These are phyloP conservation scores for Yasuhikotakia modesta DNA, from an alignment of 2,797 vertebrate genomes.

Conservation along the genomic window DNA sequence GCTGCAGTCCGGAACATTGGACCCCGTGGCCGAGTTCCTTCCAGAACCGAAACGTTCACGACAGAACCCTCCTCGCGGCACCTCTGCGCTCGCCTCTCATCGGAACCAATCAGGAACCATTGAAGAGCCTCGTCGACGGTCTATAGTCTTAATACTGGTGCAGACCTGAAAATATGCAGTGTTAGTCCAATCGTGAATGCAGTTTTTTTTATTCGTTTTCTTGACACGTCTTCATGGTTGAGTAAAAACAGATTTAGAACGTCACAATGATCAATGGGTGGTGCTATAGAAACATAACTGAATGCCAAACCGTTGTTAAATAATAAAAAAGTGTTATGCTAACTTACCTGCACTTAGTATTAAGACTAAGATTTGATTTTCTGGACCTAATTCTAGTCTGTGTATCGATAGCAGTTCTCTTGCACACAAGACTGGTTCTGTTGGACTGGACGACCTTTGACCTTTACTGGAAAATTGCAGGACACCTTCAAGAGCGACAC, in stretches of 20 bases:
- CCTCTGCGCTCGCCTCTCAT: constrained; percentile 24
- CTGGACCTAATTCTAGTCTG: constrained; percentile 17
- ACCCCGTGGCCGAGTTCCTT: constrained; percentile 25
- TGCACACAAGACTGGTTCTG: constrained; percentile 54
- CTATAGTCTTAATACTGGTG: constrained; percentile 44
- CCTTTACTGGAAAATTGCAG: constrained; percentile 34
- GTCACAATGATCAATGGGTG: constrained; percentile 57
- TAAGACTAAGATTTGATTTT: constrained; percentile 33
- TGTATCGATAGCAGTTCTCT: constrained; percentile 53
- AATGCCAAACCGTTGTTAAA: constrained; percentile 56
- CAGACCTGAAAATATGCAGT: constrained; percentile 53
- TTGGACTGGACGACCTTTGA: constrained; percentile 38
- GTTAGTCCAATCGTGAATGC: constrained; percentile 57
- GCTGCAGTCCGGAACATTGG: constrained; percentile 46
- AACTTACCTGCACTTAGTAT: constrained; percentile 53
- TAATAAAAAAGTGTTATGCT: constrained; percentile 41
- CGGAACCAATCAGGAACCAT: constrained; percentile 43
- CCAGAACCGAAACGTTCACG: constrained; percentile 46
- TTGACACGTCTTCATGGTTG: constrained; percentile 53
- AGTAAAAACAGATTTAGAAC: constrained; percentile 55
- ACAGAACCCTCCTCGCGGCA: constrained; percentile 44
- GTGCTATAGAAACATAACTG: constrained; percentile 61
- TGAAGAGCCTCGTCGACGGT: constrained; percentile 42
- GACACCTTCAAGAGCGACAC: constrained; percentile 48
- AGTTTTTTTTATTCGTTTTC: constrained; percentile 49